Conservation (phyloP, 1,140 invertebrate species). For the Drosophila orena region DNA sequence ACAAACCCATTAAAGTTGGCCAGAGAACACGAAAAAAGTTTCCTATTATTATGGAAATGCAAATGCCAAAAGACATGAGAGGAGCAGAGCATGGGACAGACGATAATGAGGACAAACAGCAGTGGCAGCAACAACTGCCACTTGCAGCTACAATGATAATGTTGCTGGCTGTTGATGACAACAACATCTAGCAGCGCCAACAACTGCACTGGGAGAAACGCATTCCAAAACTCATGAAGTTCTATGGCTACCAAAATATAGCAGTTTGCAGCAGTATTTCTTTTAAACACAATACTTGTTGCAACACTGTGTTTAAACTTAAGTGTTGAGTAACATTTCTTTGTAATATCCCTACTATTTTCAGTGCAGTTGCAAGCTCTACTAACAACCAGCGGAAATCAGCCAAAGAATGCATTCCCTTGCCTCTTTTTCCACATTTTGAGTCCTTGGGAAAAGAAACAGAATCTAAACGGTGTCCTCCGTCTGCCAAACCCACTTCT, state of each 20-base stretch:
- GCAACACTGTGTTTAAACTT: too few relatives aligned
- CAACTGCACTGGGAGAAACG: conserved; percentile 8
- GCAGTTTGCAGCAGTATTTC: too few relatives aligned
- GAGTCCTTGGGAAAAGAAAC: conserved; percentile 19
- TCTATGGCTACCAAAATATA: too few relatives aligned
- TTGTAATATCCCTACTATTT: not conserved
- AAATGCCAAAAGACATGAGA: conserved; percentile 77
- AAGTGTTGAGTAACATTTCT: too few relatives aligned
- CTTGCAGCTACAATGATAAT: conserved; percentile 76
- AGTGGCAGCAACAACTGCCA: conserved; percentile 54
- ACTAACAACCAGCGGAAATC: conserved; percentile 62
- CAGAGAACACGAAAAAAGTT: conserved; percentile 48
- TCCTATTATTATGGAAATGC: conserved; percentile 45
- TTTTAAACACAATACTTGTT: too few relatives aligned
- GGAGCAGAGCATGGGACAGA: conserved; percentile 66
- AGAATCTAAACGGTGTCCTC: conserved; percentile 48
- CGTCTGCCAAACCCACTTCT: conserved; percentile 11
- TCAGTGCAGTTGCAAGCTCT: conserved; percentile 14
- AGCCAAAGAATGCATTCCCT: conserved; percentile 60
- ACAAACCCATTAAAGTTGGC: conserved; percentile 76
- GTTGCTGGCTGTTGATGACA: conserved; percentile 75
- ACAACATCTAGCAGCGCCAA: conserved; percentile 41
- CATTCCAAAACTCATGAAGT: too few relatives aligned
- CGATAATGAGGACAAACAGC: conserved; percentile 79
- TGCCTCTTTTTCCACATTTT: not conserved